These are phyloP conservation scores for Leucosticte australis DNA, from an alignment of 2,113 vertebrate genomes.

Conservation along the genomic window DNA sequence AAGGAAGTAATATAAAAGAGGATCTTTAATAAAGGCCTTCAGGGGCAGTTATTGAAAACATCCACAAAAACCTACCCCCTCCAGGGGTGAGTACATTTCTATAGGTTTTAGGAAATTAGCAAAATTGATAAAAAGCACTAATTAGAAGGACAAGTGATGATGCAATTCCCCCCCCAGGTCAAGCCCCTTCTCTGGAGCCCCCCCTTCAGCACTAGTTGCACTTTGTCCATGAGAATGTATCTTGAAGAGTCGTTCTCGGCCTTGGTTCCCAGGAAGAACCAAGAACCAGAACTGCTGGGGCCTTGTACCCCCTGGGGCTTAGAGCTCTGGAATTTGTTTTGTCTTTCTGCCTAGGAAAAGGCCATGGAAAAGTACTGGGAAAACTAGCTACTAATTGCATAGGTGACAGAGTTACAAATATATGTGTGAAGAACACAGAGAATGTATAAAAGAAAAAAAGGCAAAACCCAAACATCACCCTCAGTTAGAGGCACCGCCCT, in stretches of 20 bases:
- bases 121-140: not conserved
- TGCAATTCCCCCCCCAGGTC: not conserved
- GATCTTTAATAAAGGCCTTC: not conserved
- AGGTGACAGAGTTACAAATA: not conserved
- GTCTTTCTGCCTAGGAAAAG: not conserved
- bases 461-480: not conserved
- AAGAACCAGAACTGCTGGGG: not conserved
- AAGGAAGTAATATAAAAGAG: not conserved
- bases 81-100: not conserved
- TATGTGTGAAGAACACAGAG: not conserved
- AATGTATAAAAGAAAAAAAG: not conserved
- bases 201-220: not conserved
- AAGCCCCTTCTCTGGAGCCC: not conserved
- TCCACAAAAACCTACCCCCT: not conserved
- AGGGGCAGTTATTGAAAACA: not conserved
- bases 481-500: not conserved
- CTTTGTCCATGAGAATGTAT: not conserved
- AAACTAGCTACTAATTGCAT: not conserved
- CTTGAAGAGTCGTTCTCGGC: not conserved
- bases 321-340: not conserved
- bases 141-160: not conserved
- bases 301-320: too few relatives aligned
- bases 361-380: not conserved
- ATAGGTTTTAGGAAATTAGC: not conserved
- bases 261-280: not conserved